Conservation (phyloP, 2,797 vertebrate species). For the Pristis pectinata region DNA sequence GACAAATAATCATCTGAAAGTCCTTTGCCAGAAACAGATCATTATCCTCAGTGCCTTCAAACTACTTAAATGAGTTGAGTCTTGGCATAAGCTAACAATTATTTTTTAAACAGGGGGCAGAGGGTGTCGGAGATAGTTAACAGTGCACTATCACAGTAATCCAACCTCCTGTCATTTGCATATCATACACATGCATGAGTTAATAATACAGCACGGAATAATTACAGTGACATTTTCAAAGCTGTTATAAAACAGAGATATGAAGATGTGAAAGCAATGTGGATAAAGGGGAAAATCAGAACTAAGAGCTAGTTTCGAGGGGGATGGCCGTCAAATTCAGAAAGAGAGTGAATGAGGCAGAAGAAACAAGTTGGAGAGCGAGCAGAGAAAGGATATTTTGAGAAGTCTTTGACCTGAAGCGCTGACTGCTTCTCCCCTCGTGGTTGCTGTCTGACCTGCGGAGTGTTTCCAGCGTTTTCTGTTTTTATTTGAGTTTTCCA, state of each 20-base stretch:
- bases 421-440: no score
- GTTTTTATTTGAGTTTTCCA: no score
- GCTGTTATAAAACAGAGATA: not conserved
- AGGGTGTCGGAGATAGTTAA: not conserved
- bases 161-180: not conserved
- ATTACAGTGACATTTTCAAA: not conserved
- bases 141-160: no score
- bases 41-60: not conserved
- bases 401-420: no score
- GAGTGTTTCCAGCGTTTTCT: no score
- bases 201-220: not conserved
- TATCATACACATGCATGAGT: not conserved
- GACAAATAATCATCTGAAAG: not conserved
- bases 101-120: not conserved
- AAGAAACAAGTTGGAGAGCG: no score
- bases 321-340: no score
- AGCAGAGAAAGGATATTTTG: no score
- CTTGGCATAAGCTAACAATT: not conserved
- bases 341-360: no score
- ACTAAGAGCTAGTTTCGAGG: no score
- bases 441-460: no score
- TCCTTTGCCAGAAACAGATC: not conserved
- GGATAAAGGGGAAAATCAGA: not conserved
- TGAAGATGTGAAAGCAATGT: not conserved
- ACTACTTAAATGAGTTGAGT: not conserved